Evolutionary conservation across 2,888 invertebrate genomes (phyloP).

Genomic region (Volucella inanis): DNA sequence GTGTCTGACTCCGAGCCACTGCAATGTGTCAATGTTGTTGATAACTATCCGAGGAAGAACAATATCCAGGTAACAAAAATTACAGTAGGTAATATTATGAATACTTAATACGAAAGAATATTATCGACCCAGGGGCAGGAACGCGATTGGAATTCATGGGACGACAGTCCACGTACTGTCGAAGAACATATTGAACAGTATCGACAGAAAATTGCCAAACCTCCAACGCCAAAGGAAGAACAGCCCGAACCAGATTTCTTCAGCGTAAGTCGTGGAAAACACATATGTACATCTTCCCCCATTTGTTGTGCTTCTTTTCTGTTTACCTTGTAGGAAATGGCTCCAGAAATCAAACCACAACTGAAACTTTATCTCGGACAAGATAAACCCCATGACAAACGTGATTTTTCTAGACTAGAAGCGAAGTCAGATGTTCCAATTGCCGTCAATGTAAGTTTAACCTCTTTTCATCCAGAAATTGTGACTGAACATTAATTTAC

Average conservation of each 20-base stretch:
- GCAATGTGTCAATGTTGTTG: conserved; percentile 84
- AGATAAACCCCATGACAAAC: conserved; percentile 77
- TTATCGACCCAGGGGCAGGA: conserved; percentile 75
- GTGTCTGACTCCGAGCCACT: conserved; percentile 85
- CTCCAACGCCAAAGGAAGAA: conserved; percentile 81
- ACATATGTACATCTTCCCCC: background rate
- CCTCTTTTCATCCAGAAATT: background rate
- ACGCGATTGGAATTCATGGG: conserved; percentile 86
- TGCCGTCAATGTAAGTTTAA: conserved; percentile 80
- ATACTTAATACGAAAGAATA: conserved; percentile 62
- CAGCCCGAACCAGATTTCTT: conserved; percentile 85
- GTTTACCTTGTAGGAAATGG: conserved; percentile 84
- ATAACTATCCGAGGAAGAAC: conserved; percentile 76
- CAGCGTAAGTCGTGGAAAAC: conserved; percentile 81
- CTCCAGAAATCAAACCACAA: conserved; percentile 86
- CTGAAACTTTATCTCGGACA: conserved; percentile 84
- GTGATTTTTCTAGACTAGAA: conserved; percentile 83
- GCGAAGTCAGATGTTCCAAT: conserved; percentile 83
- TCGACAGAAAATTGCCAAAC: conserved; percentile 84
- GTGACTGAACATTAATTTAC: conserved; percentile 3
- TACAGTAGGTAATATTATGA: conserved; percentile 35
- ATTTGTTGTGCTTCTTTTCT: background rate
- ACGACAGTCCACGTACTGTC: conserved; percentile 84
- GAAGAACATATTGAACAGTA: conserved; percentile 87
- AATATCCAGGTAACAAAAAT: conserved; percentile 41